Evolutionary conservation across 2,797 vertebrate genomes (phyloP).

Genomic region (Peromyscus attwateri): DNA sequence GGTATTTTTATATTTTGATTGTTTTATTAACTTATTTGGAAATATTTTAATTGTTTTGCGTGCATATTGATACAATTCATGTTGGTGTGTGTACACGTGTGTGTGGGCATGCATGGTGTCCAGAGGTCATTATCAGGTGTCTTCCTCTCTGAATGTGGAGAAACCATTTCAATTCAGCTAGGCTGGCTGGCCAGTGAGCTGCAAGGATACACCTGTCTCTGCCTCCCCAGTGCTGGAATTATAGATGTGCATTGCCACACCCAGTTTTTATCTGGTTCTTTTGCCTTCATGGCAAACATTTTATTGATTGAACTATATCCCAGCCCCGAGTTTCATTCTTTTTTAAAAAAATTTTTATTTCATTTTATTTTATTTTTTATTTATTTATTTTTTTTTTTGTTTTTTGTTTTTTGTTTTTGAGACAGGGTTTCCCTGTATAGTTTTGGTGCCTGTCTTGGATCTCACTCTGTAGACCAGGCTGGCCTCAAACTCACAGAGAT

Average conservation of each 20-base stretch:
- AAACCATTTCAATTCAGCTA: neutral
- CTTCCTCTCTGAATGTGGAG: neutral
- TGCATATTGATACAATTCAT: neutral
- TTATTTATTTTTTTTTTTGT: neutral
- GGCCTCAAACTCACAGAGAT: no score
- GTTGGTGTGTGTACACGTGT: neutral
- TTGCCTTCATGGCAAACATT: neutral
- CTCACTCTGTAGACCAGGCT: no score
- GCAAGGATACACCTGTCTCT: neutral
- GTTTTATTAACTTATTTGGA: slow-evolving; percentile 25
- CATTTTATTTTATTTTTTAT: neutral
- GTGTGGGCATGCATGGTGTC: neutral
- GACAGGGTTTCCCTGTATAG: no score
- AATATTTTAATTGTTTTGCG: neutral
- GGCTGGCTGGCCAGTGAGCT: neutral
- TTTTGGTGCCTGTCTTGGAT: no score
- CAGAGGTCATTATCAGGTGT: neutral
- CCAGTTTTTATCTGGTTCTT: neutral
- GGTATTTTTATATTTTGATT: neutral
- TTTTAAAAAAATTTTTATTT: neutral
- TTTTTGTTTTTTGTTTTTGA: no score
- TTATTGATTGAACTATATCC: no score
- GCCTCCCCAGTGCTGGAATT: neutral
- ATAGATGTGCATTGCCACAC: neutral
- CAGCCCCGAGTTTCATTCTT: neutral